Conservation (phyloP, 2,888 invertebrate genomes). For the Agonopterix subpropinquella region DNA sequence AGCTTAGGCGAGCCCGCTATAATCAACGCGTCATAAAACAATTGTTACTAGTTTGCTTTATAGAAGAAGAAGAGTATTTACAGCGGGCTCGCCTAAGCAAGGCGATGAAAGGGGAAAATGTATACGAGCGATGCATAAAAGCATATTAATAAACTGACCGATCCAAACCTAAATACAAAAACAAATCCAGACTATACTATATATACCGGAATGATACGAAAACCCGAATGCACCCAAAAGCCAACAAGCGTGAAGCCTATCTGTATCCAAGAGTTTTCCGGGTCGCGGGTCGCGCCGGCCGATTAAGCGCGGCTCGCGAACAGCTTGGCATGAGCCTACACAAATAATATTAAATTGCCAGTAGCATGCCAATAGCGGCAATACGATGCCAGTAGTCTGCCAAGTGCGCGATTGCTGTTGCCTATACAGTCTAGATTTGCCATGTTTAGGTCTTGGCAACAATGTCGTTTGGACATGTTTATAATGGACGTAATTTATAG, state of each 20-base stretch:
- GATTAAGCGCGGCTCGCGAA: slow-evolving; percentile 31
- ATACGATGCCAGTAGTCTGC: slow-evolving; percentile 31
- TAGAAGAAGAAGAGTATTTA: too few species aligned
- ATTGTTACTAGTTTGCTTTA: too few species aligned
- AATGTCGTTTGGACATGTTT: slow-evolving; percentile 5
- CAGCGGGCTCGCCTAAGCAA: too few species aligned
- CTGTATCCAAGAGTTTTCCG: slow-evolving; percentile 48
- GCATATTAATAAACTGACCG: too few species aligned
- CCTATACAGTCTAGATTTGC: background rate
- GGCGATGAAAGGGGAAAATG: too few species aligned
- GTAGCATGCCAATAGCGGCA: slow-evolving; percentile 56
- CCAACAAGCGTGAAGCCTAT: slow-evolving; percentile 39
- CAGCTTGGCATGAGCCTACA: slow-evolving; percentile 56
- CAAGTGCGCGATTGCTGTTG: slow-evolving; percentile 45
- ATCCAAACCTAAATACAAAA: too few species aligned
- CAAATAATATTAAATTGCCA: slow-evolving; percentile 72
- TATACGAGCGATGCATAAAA: too few species aligned
- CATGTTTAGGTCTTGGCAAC: slow-evolving; percentile 8
- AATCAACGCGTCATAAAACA: too few species aligned
- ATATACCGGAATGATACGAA: too few species aligned
- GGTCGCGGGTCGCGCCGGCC: slow-evolving; percentile 28
- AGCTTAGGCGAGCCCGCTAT: too few species aligned
- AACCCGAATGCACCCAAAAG: background rate
- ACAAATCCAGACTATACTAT: background rate
- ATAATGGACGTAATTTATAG: slow-evolving; percentile 3